These are phyloP conservation scores for Austrolebias charrua DNA, from an alignment of 2,797 vertebrate genomes.

Conservation along the genomic window DNA sequence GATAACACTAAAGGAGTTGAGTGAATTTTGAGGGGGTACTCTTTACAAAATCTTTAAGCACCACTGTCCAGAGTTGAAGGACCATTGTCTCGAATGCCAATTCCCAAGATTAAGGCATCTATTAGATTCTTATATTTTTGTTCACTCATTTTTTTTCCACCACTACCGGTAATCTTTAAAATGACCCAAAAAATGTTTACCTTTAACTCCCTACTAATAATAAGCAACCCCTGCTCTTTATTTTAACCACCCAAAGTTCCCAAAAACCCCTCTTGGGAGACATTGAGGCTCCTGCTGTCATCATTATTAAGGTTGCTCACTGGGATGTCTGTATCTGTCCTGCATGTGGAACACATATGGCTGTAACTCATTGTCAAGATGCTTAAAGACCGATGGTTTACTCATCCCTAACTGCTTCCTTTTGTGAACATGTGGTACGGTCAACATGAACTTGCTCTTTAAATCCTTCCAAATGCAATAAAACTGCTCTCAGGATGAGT, in stretches of 20 bases:
- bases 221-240: background rate
- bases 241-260: constrained; percentile 6
- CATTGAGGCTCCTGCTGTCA: constrained; percentile 23
- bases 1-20: no score
- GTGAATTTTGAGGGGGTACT: no score
- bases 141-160: background rate
- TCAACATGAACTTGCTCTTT: constrained; percentile 29
- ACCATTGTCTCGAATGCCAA: no score
- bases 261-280: constrained; percentile 5
- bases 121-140: no score
- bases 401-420: constrained; percentile 53
- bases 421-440: constrained; percentile 48
- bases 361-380: constrained; percentile 4
- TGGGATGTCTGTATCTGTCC: constrained; percentile 28
- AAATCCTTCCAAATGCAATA: constrained; percentile 57
- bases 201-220: background rate
- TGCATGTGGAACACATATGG: constrained; percentile 63
- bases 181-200: no score
- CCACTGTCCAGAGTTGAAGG: no score
- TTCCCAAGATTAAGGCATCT: no score
- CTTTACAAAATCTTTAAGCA: no score
- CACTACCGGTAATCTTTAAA: background rate
- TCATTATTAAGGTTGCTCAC: constrained; percentile 23
- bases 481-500: constrained; percentile 30
- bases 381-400: constrained; percentile 33